Percentiles rank a stretch among this genome's conserved stretches.
Evolutionary conservation across 2,797 vertebrate genomes (phyloP).

Genomic region (Malacoraja senta): DNA sequence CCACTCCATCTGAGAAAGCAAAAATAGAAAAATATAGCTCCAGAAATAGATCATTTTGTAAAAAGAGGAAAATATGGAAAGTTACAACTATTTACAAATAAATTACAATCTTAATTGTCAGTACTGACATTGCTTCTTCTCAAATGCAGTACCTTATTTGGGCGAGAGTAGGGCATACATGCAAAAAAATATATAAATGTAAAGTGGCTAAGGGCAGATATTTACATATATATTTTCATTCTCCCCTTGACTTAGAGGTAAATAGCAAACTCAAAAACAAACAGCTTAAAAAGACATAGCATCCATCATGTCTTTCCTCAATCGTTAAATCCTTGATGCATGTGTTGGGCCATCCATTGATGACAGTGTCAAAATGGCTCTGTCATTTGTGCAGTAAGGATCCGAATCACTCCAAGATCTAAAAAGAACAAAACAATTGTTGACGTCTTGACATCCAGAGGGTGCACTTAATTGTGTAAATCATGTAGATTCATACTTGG

Average conservation of each 20-base stretch:
- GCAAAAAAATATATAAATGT: background rate
- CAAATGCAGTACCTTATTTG: background rate
- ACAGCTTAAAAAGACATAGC: background rate
- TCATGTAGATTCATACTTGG: background rate
- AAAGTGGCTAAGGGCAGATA: background rate
- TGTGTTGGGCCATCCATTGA: slow-evolving; percentile 67
- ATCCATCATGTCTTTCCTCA: slow-evolving; percentile 1
- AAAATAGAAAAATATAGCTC: slow-evolving; percentile 27
- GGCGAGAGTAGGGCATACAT: background rate
- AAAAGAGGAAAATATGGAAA: slow-evolving; percentile 15
- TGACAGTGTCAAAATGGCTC: slow-evolving; percentile 90
- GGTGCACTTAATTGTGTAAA: background rate
- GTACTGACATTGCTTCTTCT: background rate
- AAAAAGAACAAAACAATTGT: slow-evolving; percentile 73
- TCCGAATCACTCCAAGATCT: slow-evolving; percentile 88
- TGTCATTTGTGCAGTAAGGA: slow-evolving; percentile 83
- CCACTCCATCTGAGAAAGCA: background rate
- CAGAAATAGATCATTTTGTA: slow-evolving; percentile 12
- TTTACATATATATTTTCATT: background rate
- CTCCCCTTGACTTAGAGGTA: background rate
- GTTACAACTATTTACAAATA: slow-evolving; percentile 38
- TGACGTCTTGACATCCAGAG: slow-evolving; percentile 51
- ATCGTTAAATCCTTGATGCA: slow-evolving; percentile 51
- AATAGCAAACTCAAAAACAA: background rate
- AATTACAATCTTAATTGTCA: slow-evolving; percentile 25